Evolutionary conservation across 92 coral and sea anemone species (phyloP), one percentile per base, ranked within the genome.

Genomic region (Epizoanthus fatuus): DNA sequence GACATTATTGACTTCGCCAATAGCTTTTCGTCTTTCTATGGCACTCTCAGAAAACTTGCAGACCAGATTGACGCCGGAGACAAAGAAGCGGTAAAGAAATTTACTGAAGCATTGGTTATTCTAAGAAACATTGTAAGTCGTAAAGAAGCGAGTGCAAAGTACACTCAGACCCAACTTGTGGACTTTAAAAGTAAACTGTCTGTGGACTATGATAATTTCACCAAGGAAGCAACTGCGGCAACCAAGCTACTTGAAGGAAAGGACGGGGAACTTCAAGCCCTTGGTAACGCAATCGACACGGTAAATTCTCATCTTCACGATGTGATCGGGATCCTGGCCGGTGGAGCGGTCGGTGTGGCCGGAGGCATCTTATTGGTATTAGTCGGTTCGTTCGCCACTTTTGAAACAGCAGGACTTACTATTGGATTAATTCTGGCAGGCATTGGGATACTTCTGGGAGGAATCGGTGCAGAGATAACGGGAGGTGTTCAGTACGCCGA

Each of bases 1-100:
- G 86, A 86, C 49, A 32, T 86, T 4, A 79, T 86, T 13, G 90
- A 86, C 63, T 86, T 63, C 52, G 90, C 86, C 62, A 78, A 86
- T 35, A 69, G 25, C 4, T 86, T 86, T 78, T 42, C 67, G 0
- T 32, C 90, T 1, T 86, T 86, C 56, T 78, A 65, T 68, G 70
- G 47, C 5, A 59, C 75, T 20, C 77, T 86, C 4, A 10, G 32
- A 12, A 86, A 67, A 52, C 79, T 76, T 59, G 90, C 78, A 4
- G 69, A 79, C 12, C 42, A 29, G 59, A 67, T 79, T 13, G 77
- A 79, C 15, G 57, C 56, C 44, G 84, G 84, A 20, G 79, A 79
- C 17, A 66, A 55, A 47, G 39, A n/a, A 17, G 17, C 14, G 22
- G 20, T 83, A 15, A 79, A 52, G 32, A 59, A 78, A 40, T 78